Evolutionary conservation across 2,797 vertebrate species (phyloP).

Genomic region (Lepus oiostolus): DNA sequence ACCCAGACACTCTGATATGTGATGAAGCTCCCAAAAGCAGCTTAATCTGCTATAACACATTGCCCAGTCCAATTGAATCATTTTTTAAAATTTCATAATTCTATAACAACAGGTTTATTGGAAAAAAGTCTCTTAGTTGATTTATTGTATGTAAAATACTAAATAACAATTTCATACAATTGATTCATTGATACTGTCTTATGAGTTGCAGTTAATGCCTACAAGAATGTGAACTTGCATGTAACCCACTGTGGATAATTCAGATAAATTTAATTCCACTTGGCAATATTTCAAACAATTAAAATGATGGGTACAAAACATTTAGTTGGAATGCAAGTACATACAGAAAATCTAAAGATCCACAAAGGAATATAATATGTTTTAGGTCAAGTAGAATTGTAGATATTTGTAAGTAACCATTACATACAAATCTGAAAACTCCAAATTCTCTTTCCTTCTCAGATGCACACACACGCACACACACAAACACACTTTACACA

Average conservation of each 20-base stretch:
- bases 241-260: not conserved
- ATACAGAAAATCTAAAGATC: not conserved
- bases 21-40: no score
- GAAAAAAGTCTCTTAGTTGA: not conserved
- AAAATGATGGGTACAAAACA: not conserved
- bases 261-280: not conserved
- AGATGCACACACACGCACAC: not conserved
- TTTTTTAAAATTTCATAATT: not conserved
- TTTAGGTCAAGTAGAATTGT: not conserved
- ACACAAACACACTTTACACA: no score
- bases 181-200: not conserved
- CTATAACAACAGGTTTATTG: not conserved
- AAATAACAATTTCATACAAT: not conserved
- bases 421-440: not conserved
- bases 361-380: not conserved
- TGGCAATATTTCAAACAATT: conserved; percentile 14
- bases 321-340: not conserved
- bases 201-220: not conserved
- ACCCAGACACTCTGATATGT: no score
- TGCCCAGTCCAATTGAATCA: not conserved
- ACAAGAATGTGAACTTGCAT: not conserved
- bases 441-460: no score
- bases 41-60: no score
- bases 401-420: not conserved
- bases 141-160: not conserved